Percentiles rank a stretch among this genome's conserved stretches.
Evolutionary conservation across 2,113 vertebrate genomes (phyloP).

Genomic region (Motacilla tschutschensis): DNA sequence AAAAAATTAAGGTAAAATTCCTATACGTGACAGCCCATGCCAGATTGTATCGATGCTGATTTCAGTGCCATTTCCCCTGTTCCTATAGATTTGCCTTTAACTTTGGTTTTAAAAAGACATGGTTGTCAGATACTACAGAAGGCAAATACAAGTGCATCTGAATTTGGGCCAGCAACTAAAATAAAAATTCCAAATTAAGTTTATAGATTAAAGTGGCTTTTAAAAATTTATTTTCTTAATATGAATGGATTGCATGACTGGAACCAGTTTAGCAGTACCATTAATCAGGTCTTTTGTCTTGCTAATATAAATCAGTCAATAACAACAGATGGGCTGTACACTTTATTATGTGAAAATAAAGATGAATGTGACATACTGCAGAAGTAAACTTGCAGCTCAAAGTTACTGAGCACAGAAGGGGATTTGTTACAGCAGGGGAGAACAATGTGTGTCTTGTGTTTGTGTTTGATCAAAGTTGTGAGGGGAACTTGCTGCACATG

Average conservation of each 20-base stretch:
- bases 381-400: constrained; percentile 35
- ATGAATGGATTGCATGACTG: constrained; percentile 20
- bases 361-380: constrained; percentile 38
- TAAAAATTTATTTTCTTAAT: constrained; percentile 32
- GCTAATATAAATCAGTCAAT: constrained; percentile 34
- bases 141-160: background rate
- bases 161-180: background rate
- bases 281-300: constrained; percentile 49
- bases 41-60: background rate
- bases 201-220: constrained; percentile 24
- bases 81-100: background rate
- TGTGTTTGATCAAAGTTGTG: constrained; percentile 19
- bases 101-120: background rate
- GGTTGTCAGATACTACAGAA: background rate
- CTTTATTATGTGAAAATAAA: constrained; percentile 58
- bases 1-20: background rate
- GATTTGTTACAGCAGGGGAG: background rate
- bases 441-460: background rate
- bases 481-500: background rate
- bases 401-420: constrained; percentile 26
- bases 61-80: background rate
- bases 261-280: constrained; percentile 24
- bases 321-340: constrained; percentile 27
- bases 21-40: background rate
- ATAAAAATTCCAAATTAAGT: constrained; percentile 11